Conservation (phyloP, 2,888 invertebrate species). For the Amphipyra tragopoginis region DNA sequence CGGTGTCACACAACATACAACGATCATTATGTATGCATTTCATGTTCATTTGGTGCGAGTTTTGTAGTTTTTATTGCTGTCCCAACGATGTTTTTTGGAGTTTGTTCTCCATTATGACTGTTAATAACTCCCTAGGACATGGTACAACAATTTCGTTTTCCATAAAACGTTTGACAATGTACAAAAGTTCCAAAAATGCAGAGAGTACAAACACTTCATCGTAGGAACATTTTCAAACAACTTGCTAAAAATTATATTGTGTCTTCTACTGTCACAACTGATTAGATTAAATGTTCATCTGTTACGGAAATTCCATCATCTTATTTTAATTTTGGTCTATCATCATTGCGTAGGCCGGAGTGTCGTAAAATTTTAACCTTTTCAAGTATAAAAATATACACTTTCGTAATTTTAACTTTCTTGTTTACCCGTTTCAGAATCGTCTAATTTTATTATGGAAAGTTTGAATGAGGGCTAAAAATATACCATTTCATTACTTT, state of each 20-base stretch:
- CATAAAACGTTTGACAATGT: slow-evolving; percentile 32
- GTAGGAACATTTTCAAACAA: background rate
- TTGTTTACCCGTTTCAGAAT: too few relatives aligned
- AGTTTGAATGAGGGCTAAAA: too few relatives aligned
- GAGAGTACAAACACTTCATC: background rate
- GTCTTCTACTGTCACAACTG: background rate
- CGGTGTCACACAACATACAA: slow-evolving; percentile 15
- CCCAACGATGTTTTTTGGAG: slow-evolving; percentile 26
- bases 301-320: too few relatives aligned
- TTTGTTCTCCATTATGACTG: slow-evolving; percentile 34
- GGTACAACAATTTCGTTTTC: slow-evolving; percentile 12
- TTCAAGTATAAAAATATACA: too few relatives aligned
- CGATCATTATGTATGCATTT: slow-evolving; percentile 42
- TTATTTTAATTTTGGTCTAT: too few relatives aligned
- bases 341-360: too few relatives aligned
- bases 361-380: too few relatives aligned
- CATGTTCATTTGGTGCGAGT: slow-evolving; percentile 23
- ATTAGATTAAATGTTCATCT: background rate
- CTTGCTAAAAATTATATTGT: background rate
- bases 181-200: slow-evolving; percentile 14
- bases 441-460: too few relatives aligned
- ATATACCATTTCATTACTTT: too few relatives aligned
- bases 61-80: slow-evolving; percentile 35
- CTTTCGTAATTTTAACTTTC: too few relatives aligned
- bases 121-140: background rate